Conservation (phyloP, 1,140 invertebrate species). For the Stenopsyche tienmushanensis region DNA sequence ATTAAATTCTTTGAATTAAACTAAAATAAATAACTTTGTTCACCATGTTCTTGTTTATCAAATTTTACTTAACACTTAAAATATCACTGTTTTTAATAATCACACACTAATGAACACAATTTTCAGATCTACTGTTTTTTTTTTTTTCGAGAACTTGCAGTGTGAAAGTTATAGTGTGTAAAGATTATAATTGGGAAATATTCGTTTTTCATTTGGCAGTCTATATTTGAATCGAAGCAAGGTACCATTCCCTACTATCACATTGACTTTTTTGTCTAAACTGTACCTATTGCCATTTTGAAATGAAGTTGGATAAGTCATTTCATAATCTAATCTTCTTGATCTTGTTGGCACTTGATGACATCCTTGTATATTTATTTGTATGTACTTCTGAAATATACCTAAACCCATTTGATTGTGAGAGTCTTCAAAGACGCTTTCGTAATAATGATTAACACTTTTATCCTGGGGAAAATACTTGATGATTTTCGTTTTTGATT, state of each 20-base stretch:
- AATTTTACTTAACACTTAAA: neutral
- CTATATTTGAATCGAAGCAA: constrained; percentile 38
- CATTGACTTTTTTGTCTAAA: constrained; percentile 31
- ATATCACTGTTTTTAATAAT: neutral
- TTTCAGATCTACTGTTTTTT: too few relatives aligned
- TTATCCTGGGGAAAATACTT: constrained; percentile 32
- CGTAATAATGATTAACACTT: constrained; percentile 9
- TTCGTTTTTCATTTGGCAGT: constrained; percentile 29
- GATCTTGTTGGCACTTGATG: constrained; percentile 19
- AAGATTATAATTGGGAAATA: constrained; percentile 20
- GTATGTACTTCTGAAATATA: constrained; percentile 18
- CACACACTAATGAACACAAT: neutral
- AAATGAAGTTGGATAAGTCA: constrained; percentile 22
- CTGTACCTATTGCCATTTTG: constrained; percentile 36
- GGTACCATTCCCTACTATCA: constrained; percentile 33
- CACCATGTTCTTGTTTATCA: neutral
- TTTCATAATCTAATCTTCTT: constrained; percentile 13
- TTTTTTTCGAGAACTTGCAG: too few relatives aligned
- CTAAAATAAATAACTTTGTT: neutral
- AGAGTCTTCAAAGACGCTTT: constrained; percentile 27
- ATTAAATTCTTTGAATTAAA: neutral
- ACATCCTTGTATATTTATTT: constrained; percentile 31
- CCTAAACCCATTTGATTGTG: neutral
- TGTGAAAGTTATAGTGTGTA: constrained; percentile 18
- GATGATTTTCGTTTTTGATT: constrained; percentile 25